phyloP scores from a whole-genome alignment of 1,140 invertebrate species.

The Episyrphus balteatus region DNA sequence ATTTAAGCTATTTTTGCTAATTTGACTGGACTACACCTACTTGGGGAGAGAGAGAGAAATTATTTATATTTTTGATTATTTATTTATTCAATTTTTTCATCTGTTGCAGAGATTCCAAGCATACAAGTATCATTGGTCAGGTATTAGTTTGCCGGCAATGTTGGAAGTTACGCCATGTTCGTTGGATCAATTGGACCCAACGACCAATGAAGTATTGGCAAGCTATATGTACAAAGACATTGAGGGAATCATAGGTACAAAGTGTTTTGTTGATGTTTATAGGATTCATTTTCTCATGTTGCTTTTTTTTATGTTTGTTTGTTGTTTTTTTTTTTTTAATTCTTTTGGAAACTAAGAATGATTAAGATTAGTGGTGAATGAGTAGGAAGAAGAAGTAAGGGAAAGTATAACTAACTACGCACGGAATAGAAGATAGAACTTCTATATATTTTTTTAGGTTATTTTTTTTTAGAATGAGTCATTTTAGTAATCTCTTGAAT shows the following conservation, averaged over 20 bases:
- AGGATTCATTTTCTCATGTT: neutral
- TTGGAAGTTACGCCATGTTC: conserved; percentile 83
- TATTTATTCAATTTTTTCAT: neutral
- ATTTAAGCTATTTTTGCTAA: too few species aligned
- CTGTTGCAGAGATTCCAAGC: conserved; percentile 71
- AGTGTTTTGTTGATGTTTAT: neutral
- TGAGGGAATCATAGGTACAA: conserved; percentile 53
- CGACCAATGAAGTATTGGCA: conserved; percentile 64
- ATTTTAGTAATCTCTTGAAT: too few species aligned
- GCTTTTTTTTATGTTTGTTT: too few species aligned
- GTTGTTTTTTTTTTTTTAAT: too few species aligned
- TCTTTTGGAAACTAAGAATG: neutral
- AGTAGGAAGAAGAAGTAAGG: too few species aligned
- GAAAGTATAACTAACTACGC: too few species aligned
- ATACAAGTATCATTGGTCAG: conserved; percentile 94
- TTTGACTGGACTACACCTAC: too few species aligned
- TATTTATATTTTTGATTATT: neutral
- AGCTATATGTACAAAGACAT: conserved; percentile 92
- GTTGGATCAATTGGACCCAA: conserved; percentile 80
- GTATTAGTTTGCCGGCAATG: conserved; percentile 72
- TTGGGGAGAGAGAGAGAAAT: neutral
- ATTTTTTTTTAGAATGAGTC: conserved; percentile 3
- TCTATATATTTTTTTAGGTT: neutral
- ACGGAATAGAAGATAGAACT: too few species aligned
- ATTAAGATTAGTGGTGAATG: too few species aligned